Evolutionary conservation across 92 coral and sea anemone species (phyloP).

Genomic region (Epizoanthus illoricatus): DNA sequence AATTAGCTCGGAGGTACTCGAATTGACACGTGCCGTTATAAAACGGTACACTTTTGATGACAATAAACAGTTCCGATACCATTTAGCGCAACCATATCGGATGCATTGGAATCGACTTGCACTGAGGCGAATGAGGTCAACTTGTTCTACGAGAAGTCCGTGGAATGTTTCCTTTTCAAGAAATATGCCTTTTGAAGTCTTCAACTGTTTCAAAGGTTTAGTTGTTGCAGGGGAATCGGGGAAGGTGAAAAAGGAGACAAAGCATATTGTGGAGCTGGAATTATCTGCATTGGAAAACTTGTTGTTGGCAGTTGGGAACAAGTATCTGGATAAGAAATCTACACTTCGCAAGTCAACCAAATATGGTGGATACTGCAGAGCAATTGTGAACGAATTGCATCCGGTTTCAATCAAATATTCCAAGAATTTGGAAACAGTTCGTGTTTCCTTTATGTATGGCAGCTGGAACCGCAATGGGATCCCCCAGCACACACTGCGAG

Average conservation of each 20-base stretch:
- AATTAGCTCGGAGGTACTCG: constrained; percentile 47
- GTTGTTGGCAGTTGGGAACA: constrained; percentile 48
- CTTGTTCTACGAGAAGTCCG: constrained; percentile 37
- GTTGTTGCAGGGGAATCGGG: constrained; percentile 44
- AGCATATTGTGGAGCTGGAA: constrained; percentile 42
- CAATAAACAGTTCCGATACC: constrained; percentile 41
- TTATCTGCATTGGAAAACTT: not conserved
- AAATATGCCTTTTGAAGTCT: constrained; percentile 47
- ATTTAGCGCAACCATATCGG: constrained; percentile 43
- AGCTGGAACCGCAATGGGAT: constrained; percentile 49
- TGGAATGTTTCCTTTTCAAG: constrained; percentile 48
- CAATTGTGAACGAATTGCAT: constrained; percentile 24
- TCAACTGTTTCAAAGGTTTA: constrained; percentile 40
- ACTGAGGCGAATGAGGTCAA: constrained; percentile 38
- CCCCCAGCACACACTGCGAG: constrained; percentile 35
- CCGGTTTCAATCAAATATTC: constrained; percentile 42
- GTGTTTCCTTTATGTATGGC: constrained; percentile 40
- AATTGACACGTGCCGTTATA: constrained; percentile 44
- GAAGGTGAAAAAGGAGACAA: constrained; percentile 46
- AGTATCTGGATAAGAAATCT: constrained; percentile 45
- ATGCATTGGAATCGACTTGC: constrained; percentile 45
- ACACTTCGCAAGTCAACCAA: constrained; percentile 36
- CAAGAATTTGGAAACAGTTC: constrained; percentile 48
- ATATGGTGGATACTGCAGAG: constrained; percentile 46
- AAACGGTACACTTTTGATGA: constrained; percentile 41